phyloP scores from a whole-genome alignment of 2,888 invertebrate genomes.

The Drosophila basisetae region DNA sequence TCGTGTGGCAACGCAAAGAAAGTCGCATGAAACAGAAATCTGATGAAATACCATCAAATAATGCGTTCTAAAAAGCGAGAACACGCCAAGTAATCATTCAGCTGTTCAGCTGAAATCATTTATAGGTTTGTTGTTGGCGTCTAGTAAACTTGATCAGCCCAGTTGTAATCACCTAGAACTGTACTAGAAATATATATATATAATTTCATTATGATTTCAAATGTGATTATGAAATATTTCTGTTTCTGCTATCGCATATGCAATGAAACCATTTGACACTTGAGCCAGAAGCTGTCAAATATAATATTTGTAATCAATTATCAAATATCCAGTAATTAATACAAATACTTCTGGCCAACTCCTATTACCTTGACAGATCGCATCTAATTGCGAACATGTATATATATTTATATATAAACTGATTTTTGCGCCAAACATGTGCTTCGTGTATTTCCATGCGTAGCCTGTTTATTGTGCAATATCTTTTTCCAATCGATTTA shows the following conservation, averaged over 20 bases:
- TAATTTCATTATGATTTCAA: too few species aligned
- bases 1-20: constrained; percentile 3
- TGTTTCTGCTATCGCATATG: not conserved
- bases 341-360: constrained; percentile 23
- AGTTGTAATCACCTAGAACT: not conserved
- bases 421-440: constrained; percentile 8
- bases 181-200: not conserved
- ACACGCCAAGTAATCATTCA: constrained; percentile 35
- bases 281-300: constrained; percentile 13
- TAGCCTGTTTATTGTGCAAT: constrained; percentile 54
- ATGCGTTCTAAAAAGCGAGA: constrained; percentile 46
- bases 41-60: constrained; percentile 23
- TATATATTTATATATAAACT: not conserved
- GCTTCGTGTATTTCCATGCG: constrained; percentile 25
- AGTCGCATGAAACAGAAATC: constrained; percentile 43
- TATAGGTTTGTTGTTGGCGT: not conserved
- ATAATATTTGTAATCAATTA: constrained; percentile 21
- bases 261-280: constrained; percentile 19
- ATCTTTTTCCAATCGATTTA: constrained; percentile 55
- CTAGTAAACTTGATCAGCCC: not conserved
- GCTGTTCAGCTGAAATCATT: constrained; percentile 33
- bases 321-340: constrained; percentile 25
- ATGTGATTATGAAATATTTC: not conserved
- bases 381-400: constrained; percentile 7
- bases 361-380: constrained; percentile 29